phyloP scores from a whole-genome alignment of 2,113 vertebrate genomes.

The Ciconia boyciana region DNA sequence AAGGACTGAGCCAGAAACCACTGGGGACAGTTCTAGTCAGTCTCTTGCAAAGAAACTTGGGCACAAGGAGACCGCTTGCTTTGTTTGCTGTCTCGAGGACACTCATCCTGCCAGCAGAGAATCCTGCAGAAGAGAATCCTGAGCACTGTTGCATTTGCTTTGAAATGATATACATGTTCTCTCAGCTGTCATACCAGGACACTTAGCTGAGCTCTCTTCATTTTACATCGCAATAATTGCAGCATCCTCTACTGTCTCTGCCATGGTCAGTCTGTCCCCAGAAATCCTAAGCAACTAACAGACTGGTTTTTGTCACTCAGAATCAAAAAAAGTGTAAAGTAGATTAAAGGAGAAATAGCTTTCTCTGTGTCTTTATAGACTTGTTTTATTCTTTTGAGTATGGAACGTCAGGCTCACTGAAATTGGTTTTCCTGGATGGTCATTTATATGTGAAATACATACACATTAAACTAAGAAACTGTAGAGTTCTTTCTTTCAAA shows the following conservation, averaged over 20 bases:
- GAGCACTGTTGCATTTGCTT: neutral
- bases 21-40: neutral
- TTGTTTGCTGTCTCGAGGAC: neutral
- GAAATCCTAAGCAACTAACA: neutral
- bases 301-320: neutral
- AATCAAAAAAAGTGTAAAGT: slow-evolving; percentile 17
- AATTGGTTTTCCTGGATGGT: slow-evolving; percentile 22
- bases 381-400: slow-evolving; percentile 32
- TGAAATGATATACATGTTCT: neutral
- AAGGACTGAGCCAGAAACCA: neutral
- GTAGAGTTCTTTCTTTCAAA: slow-evolving; percentile 27
- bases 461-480: slow-evolving; percentile 18
- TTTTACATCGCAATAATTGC: neutral
- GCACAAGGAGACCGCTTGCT: neutral
- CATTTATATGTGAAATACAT: slow-evolving; percentile 45
- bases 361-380: slow-evolving; percentile 1
- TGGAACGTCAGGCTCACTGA: neutral
- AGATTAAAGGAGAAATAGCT: slow-evolving; percentile 41
- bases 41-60: neutral
- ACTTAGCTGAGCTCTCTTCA: neutral
- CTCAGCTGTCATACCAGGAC: neutral
- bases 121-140: neutral
- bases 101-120: neutral
- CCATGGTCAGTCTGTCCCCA: neutral
- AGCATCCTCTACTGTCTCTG: neutral